Percentiles rank a stretch among this genome's conserved stretches.
Evolutionary conservation across 2,113 vertebrate genomes (phyloP).

Genomic region (Eublepharis macularius): DNA sequence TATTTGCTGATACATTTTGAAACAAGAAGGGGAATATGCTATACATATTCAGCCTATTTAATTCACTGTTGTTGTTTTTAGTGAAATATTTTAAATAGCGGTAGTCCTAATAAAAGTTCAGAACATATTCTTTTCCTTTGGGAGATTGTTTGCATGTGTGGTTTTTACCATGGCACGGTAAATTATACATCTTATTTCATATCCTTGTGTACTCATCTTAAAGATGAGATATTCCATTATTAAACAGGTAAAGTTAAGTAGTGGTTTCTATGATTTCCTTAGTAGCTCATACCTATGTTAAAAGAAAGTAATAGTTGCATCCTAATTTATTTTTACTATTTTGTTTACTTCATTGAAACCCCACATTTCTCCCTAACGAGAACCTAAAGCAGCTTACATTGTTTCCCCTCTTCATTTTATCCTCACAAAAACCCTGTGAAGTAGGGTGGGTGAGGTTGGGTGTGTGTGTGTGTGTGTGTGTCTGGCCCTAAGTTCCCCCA

Average conservation of each 20-base stretch:
- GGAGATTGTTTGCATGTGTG: not conserved
- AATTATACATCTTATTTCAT: not conserved
- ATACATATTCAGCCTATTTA: no score
- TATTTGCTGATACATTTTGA: not conserved
- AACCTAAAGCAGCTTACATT: no score
- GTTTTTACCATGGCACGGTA: not conserved
- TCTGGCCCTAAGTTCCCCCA: no score
- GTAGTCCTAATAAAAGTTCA: not conserved
- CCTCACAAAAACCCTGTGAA: no score
- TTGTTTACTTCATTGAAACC: no score
- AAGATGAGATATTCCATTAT: not conserved
- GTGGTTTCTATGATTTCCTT: not conserved
- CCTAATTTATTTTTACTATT: no score
- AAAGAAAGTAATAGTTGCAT: not conserved
- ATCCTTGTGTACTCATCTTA: not conserved
- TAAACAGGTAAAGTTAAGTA: not conserved
- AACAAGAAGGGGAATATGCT: not conserved
- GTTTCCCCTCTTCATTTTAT: no score
- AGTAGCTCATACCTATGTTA: not conserved
- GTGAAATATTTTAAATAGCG: not conserved
- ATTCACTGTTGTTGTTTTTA: not conserved
- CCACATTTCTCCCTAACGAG: no score
- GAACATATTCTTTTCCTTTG: not conserved
- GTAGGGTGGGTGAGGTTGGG: no score
- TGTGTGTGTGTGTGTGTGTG: no score